phyloP scores from a whole-genome alignment of 2,113 vertebrate genomes.

The Alethe castanea region DNA sequence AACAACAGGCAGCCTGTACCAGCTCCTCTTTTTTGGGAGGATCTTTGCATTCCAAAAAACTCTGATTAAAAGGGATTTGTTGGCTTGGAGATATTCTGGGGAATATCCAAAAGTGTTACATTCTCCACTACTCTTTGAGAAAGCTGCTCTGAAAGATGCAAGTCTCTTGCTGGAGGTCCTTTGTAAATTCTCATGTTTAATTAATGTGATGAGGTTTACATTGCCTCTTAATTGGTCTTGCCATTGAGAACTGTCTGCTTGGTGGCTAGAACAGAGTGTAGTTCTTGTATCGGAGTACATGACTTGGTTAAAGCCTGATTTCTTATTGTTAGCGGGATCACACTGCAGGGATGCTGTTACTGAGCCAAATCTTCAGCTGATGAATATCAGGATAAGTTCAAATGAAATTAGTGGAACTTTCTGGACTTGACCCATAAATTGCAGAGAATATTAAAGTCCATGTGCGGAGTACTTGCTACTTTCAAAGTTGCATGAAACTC shows the following conservation, averaged over 20 bases:
- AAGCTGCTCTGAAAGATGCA: neutral
- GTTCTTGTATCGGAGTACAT: neutral
- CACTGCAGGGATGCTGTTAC: neutral
- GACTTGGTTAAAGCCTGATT: constrained; percentile 11
- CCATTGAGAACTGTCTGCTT: constrained; percentile 18
- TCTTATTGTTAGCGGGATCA: neutral
- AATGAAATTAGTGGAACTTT: neutral
- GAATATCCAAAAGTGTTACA: neutral
- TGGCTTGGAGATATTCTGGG: constrained; percentile 1
- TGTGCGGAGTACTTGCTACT: neutral
- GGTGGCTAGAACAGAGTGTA: neutral
- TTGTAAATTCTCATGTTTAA: constrained; percentile 65
- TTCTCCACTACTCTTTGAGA: constrained; percentile 2
- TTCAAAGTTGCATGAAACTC: neutral
- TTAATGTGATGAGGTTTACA: constrained; percentile 44
- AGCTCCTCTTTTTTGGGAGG: neutral
- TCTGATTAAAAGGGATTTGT: neutral
- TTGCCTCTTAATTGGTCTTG: constrained; percentile 45
- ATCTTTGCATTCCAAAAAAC: neutral
- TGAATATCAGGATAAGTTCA: neutral
- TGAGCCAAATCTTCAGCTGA: neutral
- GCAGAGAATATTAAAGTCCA: neutral
- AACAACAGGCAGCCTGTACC: neutral
- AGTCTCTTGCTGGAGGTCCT: constrained; percentile 18
- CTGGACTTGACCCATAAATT: neutral